A percentile compares a stretch with the other conserved stretches of the same genome.
phyloP scores from a whole-genome alignment of 1,140 invertebrate genomes.

The Eumaeus atala region DNA sequence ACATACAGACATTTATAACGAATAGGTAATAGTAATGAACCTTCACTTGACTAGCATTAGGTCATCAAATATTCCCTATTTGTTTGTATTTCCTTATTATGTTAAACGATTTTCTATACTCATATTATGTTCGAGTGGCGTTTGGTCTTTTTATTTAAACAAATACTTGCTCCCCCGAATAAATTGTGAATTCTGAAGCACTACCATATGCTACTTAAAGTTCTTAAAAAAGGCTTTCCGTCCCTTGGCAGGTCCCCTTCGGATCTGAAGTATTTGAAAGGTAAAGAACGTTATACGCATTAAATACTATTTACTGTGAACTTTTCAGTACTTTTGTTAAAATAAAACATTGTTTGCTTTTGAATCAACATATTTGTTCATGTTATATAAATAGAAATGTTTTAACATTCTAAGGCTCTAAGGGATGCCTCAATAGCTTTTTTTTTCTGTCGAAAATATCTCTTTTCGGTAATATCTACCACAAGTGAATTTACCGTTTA shows the following conservation, averaged over 20 bases:
- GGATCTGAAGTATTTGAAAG: slow-evolving; percentile 8
- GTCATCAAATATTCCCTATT: not conserved
- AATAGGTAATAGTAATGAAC: too few relatives aligned
- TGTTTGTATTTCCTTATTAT: too few relatives aligned
- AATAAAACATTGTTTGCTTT: too few relatives aligned
- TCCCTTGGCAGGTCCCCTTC: not conserved
- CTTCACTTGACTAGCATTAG: not conserved
- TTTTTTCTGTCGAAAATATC: too few relatives aligned
- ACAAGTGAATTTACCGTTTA: too few relatives aligned
- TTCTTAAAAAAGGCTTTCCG: slow-evolving; percentile 6
- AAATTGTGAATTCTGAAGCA: not conserved
- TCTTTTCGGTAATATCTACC: too few relatives aligned
- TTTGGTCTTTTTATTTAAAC: slow-evolving; percentile 2
- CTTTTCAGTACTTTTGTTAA: too few relatives aligned
- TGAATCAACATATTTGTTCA: too few relatives aligned
- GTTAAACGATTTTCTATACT: not conserved
- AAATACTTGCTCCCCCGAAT: not conserved
- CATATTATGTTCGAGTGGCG: not conserved
- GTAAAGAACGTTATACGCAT: not conserved
- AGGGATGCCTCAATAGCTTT: too few relatives aligned
- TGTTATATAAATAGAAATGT: too few relatives aligned
- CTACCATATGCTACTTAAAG: slow-evolving; percentile 2
- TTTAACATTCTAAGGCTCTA: too few relatives aligned
- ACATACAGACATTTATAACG: too few relatives aligned
- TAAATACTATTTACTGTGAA: not conserved